Conservation (phyloP, 2,888 invertebrate genomes). For the Habrosyne pyritoides region DNA sequence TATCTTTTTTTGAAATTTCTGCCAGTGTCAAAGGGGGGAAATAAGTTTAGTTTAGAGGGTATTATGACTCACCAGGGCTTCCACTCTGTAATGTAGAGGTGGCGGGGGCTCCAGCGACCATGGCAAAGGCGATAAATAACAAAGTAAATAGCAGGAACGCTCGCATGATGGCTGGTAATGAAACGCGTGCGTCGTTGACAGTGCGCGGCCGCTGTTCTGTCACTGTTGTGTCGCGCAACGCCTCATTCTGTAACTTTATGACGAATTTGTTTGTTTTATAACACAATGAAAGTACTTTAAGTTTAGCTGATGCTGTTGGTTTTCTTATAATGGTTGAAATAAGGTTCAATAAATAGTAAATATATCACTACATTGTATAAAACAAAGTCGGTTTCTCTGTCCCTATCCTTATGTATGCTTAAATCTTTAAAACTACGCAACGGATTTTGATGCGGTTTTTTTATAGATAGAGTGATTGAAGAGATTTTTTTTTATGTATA, state of each 20-base stretch:
- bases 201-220: slow-evolving; percentile 31
- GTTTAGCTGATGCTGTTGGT: too few species aligned
- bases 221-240: slow-evolving; percentile 21
- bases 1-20: too few species aligned
- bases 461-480: too few species aligned
- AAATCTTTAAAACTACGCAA: too few species aligned
- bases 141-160: slow-evolving; percentile 43
- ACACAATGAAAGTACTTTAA: background rate
- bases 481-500: too few species aligned
- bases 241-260: slow-evolving; percentile 34
- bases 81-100: slow-evolving; percentile 55
- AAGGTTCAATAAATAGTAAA: too few species aligned
- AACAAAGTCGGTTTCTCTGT: too few species aligned
- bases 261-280: background rate
- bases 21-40: too few species aligned
- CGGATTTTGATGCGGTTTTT: too few species aligned
- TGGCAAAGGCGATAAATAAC: slow-evolving; percentile 28
- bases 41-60: background rate
- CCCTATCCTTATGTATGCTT: too few species aligned
- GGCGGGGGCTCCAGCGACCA: slow-evolving; percentile 45
- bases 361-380: too few species aligned
- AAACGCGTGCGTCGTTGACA: slow-evolving; percentile 32
- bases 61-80: slow-evolving; percentile 47
- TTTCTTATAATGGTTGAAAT: too few species aligned
- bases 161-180: slow-evolving; percentile 48